Base-by-base conservation (phyloP, 2,888 invertebrate genomes). In the Nomada lathburiana region DNA sequence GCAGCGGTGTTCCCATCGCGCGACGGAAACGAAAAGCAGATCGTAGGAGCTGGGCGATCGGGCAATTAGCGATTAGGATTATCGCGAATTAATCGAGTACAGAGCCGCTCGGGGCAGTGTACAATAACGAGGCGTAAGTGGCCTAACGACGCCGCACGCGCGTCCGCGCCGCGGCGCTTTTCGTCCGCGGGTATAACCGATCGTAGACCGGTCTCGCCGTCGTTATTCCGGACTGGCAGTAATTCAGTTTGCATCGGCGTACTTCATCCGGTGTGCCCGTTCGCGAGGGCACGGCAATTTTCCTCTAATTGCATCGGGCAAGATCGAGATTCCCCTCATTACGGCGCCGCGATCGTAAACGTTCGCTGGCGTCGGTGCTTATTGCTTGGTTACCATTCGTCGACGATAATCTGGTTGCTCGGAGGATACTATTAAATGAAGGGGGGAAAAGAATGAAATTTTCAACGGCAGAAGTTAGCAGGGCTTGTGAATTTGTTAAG, bases 21-120 rank as follows among this genome's bases (percentile, higher is more conserved):
- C 2, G 23, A 50, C 44, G 70, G 44, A 75, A 64, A 60, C 29
- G 44, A 64, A 70, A 65, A 13, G 63, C 36, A 42, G 70, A 57
- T 52, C 52, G n/a, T 4, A 57, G 53, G 13, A 57, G 29, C 47
- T 52, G n/a, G 5, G 26, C 44, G 9, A 47, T 67, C 11, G 36
- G 47, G 89, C 90, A 92, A 93, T 92, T 92, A 92, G 91, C 89
- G 90, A 93, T 93, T 91, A 92, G 92, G 91, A 93, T 93, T 92
- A 93, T 92, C 90, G 85, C 72, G 88, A 93, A 93, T 93, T 92
- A 93, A 93, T 93, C 89, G 90, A 89, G 86, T 88, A 85, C 86
- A 76, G 72, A 53, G 81, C 64, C 55, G 85, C 23, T 26, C 23
- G 2, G 59, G 83, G 11, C 85, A 86, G 88, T 89, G 26, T 89